Evolutionary conservation across 2,797 vertebrate species (phyloP), one percentile per base, ranked within the genome.

Genomic region (Prionace glauca): DNA sequence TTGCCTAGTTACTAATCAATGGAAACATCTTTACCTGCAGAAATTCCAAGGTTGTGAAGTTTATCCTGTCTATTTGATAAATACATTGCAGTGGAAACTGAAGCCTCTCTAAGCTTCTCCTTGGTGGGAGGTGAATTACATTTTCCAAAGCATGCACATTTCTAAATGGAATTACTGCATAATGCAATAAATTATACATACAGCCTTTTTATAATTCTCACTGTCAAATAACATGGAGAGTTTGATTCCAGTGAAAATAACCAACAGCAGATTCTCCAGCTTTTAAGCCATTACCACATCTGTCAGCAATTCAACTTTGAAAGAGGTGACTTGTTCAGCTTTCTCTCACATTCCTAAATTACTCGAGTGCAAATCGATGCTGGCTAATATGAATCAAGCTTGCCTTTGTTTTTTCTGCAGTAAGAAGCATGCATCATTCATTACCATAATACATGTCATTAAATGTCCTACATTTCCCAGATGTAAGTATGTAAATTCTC

Each of bases 141-240:
- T 71, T 79, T 79, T 36, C n/a, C 77, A 79, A n/a, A 36, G n/a
- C 77, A n/a, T 79, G 14, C 29, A 79, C 69, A n/a, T 79, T 79
- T 36, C 77, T n/a, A 36, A 79, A 79, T 9, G 41, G 8, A 74
- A 20, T 84, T 84, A 41, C 14, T 18, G 79, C 79, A 84, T 84
- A 84, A 84, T 84, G 79, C 79, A 41, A 84, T 84, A 84, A 84
- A 41, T 74, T 74, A 74, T 84, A 84, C 41, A 18, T 84, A 84
- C 14, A 45, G 36, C n/a, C 16, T 1, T 45, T 74, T 84, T 84
- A 84, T 12, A 41, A 84, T 84, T 84, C 79, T 86, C 20, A 86
- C 11, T 24, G 41, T 20, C 41, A 22, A 84, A 86, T 45, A 36
- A 84, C 36, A 84, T 18, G 36, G 2, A 16, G 36, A 20, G 50